Evolutionary conservation across 2,113 vertebrate genomes (phyloP).

Genomic region (Hypomesus transpacificus): DNA sequence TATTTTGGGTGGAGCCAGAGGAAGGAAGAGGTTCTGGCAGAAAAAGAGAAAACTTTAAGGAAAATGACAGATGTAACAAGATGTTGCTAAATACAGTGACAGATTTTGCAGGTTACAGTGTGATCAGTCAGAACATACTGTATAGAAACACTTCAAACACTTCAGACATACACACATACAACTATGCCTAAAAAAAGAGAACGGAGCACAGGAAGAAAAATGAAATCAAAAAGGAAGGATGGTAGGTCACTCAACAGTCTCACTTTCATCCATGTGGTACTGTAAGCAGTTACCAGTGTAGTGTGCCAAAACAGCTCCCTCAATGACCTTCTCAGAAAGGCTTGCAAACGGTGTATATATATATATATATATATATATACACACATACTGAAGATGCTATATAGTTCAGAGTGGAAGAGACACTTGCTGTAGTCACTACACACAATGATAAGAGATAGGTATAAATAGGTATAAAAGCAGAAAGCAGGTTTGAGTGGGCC

Average conservation of each 20-base stretch:
- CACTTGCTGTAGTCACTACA: neutral
- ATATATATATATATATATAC: neutral
- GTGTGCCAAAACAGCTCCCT: too few relatives aligned
- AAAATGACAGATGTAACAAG: constrained; percentile 16
- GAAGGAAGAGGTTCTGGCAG: constrained; percentile 14
- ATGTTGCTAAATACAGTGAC: constrained; percentile 25
- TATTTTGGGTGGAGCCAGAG: constrained; percentile 23
- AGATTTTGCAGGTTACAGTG: constrained; percentile 38
- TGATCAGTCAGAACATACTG: neutral
- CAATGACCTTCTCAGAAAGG: too few relatives aligned
- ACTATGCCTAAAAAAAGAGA: too few relatives aligned
- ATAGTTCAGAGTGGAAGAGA: neutral
- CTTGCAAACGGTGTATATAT: too few relatives aligned
- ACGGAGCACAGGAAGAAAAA: neutral
- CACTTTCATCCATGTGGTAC: neutral
- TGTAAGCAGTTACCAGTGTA: too few relatives aligned
- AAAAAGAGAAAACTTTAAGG: constrained; percentile 15
- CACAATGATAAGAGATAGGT: neutral
- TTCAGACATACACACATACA: neutral
- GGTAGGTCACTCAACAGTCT: neutral
- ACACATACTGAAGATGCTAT: neutral
- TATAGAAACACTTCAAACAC: too few relatives aligned
- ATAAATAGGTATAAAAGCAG: neutral
- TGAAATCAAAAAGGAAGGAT: neutral
- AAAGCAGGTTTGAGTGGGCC: neutral